Evolutionary conservation across 2,888 invertebrate genomes (phyloP).

Genomic region (Andrena praecox): DNA sequence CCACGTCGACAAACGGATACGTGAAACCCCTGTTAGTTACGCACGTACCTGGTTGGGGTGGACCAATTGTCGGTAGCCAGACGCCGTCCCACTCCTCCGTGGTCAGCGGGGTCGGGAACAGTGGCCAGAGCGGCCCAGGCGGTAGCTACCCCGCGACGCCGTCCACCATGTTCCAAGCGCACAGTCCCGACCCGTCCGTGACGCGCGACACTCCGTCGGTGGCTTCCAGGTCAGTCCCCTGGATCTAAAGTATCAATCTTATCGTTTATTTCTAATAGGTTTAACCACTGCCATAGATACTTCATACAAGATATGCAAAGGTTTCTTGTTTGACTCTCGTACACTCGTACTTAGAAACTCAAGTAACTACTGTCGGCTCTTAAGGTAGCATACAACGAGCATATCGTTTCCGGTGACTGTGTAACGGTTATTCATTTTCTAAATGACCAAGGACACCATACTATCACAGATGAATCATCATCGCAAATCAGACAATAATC

Average conservation of each 20-base stretch:
- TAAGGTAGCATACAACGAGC: constrained; percentile 4
- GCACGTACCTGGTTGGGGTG: constrained; percentile 91
- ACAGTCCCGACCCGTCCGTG: constrained; percentile 89
- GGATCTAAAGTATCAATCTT: constrained; percentile 77
- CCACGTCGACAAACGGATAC: constrained; percentile 91
- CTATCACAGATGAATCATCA: constrained; percentile 8
- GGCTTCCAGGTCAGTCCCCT: constrained; percentile 89
- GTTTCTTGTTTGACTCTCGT: constrained; percentile 37
- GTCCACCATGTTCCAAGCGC: constrained; percentile 87
- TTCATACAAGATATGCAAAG: constrained; percentile 59
- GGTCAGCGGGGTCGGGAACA: constrained; percentile 85
- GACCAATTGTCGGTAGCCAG: constrained; percentile 83
- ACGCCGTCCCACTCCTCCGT: constrained; percentile 83
- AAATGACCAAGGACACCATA: neutral
- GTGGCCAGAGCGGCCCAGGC: constrained; percentile 84
- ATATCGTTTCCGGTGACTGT: constrained; percentile 1
- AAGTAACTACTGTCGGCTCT: constrained; percentile 29
- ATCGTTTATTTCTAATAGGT: constrained; percentile 27
- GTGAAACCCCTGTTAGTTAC: constrained; percentile 94
- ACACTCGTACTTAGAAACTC: constrained; percentile 31
- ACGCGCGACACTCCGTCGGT: constrained; percentile 91
- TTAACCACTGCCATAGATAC: constrained; percentile 57
- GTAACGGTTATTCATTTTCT: neutral
- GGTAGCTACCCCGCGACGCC: constrained; percentile 89
- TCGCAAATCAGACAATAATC: constrained; percentile 5